These are phyloP conservation scores for Spialia ferax DNA, from an alignment of 2,888 invertebrate species.

Conservation along the genomic window DNA sequence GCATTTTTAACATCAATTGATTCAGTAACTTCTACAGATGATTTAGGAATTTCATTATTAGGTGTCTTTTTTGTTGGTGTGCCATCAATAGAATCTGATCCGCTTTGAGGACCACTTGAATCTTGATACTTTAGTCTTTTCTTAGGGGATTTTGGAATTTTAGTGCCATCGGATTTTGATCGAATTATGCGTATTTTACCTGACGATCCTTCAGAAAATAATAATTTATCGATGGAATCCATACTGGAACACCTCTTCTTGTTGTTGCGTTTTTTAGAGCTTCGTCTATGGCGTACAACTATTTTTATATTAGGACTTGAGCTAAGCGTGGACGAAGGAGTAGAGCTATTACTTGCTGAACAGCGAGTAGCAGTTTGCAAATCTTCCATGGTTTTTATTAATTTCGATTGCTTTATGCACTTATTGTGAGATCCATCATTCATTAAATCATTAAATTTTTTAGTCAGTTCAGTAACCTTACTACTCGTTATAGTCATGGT, in stretches of 20 bases:
- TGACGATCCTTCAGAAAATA: constrained; percentile 61
- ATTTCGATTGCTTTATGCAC: constrained; percentile 84
- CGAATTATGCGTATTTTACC: constrained; percentile 72
- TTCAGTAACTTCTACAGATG: constrained; percentile 54
- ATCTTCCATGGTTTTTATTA: constrained; percentile 83
- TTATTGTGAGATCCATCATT: constrained; percentile 68
- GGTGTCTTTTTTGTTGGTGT: constrained; percentile 58
- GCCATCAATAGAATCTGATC: constrained; percentile 76
- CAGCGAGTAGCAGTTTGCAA: constrained; percentile 63
- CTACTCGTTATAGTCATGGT: constrained; percentile 83
- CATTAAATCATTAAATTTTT: constrained; percentile 90
- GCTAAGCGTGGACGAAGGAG: constrained; percentile 77
- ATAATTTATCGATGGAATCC: constrained; percentile 77
- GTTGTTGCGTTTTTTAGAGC: constrained; percentile 78
- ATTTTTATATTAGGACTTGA: constrained; percentile 83
- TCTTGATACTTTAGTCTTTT: constrained; percentile 72
- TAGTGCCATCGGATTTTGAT: constrained; percentile 80
- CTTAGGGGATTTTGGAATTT: constrained; percentile 75
- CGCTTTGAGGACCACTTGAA: constrained; percentile 71
- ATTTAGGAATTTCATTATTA: constrained; percentile 47
- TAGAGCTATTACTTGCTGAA: constrained; percentile 75
- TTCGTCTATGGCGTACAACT: constrained; percentile 73
- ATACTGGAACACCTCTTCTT: constrained; percentile 83
- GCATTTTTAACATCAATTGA: constrained; percentile 74
- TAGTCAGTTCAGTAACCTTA: constrained; percentile 89